These are phyloP conservation scores for Microcebus jonahi DNA, from an alignment of 2,113 vertebrate genomes.

Conservation along the genomic window DNA sequence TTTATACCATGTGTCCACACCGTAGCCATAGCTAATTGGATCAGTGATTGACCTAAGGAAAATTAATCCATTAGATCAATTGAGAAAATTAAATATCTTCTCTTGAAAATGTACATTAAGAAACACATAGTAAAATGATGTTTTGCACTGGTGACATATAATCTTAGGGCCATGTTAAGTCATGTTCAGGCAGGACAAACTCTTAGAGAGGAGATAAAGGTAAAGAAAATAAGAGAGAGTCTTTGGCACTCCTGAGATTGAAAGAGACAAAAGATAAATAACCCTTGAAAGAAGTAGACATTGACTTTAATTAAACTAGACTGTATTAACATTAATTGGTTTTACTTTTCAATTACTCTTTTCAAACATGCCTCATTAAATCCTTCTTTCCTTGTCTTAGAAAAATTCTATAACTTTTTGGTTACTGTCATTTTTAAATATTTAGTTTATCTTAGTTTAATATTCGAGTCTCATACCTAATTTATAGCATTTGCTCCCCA, in stretches of 20 bases:
- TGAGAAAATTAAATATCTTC: background rate
- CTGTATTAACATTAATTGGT: background rate
- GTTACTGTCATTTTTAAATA: background rate
- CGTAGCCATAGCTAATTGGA: background rate
- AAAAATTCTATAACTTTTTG: background rate
- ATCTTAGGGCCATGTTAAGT: background rate
- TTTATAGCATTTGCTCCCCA: background rate
- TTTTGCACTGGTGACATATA: background rate
- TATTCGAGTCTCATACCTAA: background rate
- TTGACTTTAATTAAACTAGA: background rate
- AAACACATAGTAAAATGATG: background rate
- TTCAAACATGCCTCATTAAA: background rate
- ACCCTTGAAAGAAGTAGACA: background rate
- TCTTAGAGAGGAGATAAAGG: background rate
- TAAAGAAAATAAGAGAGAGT: background rate
- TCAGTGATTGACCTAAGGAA: background rate
- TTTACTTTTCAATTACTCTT: constrained; percentile 5
- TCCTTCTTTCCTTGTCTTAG: background rate
- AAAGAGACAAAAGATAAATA: background rate
- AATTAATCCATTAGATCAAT: background rate
- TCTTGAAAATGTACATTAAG: background rate
- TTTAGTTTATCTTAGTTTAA: background rate
- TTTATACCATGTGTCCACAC: background rate
- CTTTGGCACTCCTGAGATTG: background rate
- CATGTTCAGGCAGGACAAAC: background rate